Percentiles rank a stretch among this genome's conserved stretches.
These are phyloP conservation scores for Sebastes aleutianus DNA, from an alignment of 2,797 vertebrate genomes.

Conservation along the genomic window DNA sequence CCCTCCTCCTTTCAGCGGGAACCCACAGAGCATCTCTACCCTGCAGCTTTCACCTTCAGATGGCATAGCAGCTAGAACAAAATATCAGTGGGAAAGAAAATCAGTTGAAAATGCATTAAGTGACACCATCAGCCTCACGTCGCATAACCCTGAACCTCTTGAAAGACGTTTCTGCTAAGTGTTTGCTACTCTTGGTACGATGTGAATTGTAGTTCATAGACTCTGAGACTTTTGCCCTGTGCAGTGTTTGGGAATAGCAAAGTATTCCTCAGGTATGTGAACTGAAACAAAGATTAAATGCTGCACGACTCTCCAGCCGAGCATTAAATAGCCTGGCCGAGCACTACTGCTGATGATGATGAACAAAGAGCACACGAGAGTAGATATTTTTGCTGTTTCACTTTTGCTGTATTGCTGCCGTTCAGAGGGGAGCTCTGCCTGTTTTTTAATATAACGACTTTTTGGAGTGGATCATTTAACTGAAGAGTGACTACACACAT, in stretches of 20 bases:
- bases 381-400: constrained; percentile 27
- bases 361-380: constrained; percentile 49
- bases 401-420: constrained; percentile 27
- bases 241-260: constrained; percentile 46
- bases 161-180: constrained; percentile 21
- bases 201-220: constrained; percentile 32
- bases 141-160: background rate
- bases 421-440: constrained; percentile 1
- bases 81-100: constrained; percentile 40
- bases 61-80: constrained; percentile 27
- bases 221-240: constrained; percentile 20
- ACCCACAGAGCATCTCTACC: constrained; percentile 50
- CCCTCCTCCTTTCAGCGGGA: constrained; percentile 28
- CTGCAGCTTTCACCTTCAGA: constrained; percentile 66
- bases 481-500: constrained; percentile 22
- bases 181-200: background rate
- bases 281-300: constrained; percentile 67
- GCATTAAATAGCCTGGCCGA: constrained; percentile 60
- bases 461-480: constrained; percentile 47
- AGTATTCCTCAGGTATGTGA: constrained; percentile 62
- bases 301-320: constrained; percentile 48
- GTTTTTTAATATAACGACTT: constrained; percentile 31
- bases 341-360: constrained; percentile 36
- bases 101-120: constrained; percentile 37
- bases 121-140: constrained; percentile 32